These are phyloP conservation scores for Lysandra coridon DNA, from an alignment of 2,888 invertebrate genomes.

Conservation along the genomic window DNA sequence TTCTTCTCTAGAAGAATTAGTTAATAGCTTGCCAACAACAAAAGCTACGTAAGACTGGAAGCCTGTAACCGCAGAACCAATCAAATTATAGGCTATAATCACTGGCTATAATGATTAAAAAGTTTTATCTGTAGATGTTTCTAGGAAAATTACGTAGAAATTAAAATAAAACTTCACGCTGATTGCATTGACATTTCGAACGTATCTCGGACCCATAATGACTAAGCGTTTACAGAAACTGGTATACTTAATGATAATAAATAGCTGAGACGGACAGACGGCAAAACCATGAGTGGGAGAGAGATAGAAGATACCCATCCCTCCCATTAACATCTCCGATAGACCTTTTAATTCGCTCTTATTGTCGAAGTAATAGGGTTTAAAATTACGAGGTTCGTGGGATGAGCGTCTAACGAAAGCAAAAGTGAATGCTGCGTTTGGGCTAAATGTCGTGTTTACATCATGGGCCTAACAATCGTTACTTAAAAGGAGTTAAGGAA, in stretches of 20 bases:
- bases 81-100: not conserved
- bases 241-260: conserved; percentile 54
- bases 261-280: conserved; percentile 7
- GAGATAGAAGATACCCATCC: conserved; percentile 50
- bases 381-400: conserved; percentile 57
- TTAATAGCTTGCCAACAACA: not conserved
- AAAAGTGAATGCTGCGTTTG: conserved; percentile 67
- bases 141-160: conserved; percentile 12
- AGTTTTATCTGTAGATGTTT: not conserved
- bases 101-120: not conserved
- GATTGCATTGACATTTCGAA: conserved; percentile 66
- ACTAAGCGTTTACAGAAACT: conserved; percentile 67
- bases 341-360: not conserved
- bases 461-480: conserved; percentile 20
- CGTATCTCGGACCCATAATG: conserved; percentile 66
- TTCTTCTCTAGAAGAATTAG: not conserved
- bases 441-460: conserved; percentile 35
- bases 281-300: conserved; percentile 40
- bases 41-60: not conserved
- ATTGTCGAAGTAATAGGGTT: not conserved
- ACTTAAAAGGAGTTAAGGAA: conserved; percentile 13
- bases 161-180: conserved; percentile 47
- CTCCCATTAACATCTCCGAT: conserved; percentile 47
- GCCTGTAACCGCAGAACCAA: not conserved
- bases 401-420: conserved; percentile 62